Evolutionary conservation across 2,888 invertebrate species (phyloP).

Genomic region (Zelleria hepariella): DNA sequence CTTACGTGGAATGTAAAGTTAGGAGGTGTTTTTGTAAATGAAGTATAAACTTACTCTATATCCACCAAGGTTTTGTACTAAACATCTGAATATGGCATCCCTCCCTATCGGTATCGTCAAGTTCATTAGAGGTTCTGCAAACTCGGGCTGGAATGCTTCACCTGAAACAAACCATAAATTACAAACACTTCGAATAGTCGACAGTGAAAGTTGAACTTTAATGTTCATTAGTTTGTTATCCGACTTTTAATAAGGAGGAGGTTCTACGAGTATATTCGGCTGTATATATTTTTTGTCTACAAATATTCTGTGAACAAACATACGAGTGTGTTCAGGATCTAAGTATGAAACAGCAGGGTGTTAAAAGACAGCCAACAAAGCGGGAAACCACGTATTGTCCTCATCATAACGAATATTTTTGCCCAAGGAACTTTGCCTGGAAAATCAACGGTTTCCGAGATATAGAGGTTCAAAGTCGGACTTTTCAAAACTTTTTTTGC

Average conservation of each 20-base stretch:
- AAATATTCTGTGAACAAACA: neutral
- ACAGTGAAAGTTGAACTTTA: neutral
- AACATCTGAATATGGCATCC: conserved; percentile 89
- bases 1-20: too few species aligned
- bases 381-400: too few species aligned
- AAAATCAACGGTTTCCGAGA: too few species aligned
- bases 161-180: conserved; percentile 56
- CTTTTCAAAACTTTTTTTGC: too few species aligned
- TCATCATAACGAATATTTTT: too few species aligned
- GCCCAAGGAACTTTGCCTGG: too few species aligned
- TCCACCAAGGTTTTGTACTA: conserved; percentile 88
- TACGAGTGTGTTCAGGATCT: neutral
- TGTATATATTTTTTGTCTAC: neutral
- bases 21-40: too few species aligned
- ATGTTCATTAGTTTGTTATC: neutral
- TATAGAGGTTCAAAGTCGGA: too few species aligned
- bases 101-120: conserved; percentile 87
- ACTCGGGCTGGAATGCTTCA: conserved; percentile 86
- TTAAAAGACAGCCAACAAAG: too few species aligned
- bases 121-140: conserved; percentile 86
- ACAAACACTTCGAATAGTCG: neutral
- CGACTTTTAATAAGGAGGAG: too few species aligned
- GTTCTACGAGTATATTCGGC: neutral
- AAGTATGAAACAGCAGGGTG: neutral
- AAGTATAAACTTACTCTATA: conserved; percentile 86